These are phyloP conservation scores for Hydractinia echinata DNA, from an alignment of 30 jellyfish, hydroid and myxozoan genomes.

Conservation along the genomic window DNA sequence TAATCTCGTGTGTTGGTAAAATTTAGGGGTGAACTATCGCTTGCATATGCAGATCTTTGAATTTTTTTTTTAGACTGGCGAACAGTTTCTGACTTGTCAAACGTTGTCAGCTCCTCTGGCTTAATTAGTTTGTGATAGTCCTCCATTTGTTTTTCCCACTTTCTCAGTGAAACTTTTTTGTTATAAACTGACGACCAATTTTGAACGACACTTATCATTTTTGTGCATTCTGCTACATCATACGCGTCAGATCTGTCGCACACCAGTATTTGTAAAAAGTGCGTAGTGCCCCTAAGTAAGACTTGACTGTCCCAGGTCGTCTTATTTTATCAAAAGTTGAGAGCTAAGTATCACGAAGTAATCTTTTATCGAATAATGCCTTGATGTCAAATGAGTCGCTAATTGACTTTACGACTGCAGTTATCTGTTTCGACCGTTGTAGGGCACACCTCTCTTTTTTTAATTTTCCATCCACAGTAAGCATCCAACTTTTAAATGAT, in stretches of 20 bases:
- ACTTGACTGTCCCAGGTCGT: slow-evolving; percentile 35
- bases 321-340: not conserved
- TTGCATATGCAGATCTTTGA: no score
- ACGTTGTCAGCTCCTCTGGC: not conserved
- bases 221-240: no score
- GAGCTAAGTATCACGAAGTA: slow-evolving; percentile 1
- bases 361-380: slow-evolving; percentile 3
- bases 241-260: no score
- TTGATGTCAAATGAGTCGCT: not conserved
- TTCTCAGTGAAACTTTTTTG: not conserved
- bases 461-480: slow-evolving; percentile 16
- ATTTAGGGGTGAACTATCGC: no score
- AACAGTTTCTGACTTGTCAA: slow-evolving; percentile 6
- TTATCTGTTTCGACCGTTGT: slow-evolving; percentile 17
- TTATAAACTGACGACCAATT: not conserved
- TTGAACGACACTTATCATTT: no score
- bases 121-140: not conserved
- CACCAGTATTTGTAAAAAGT: no score
- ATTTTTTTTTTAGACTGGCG: not conserved
- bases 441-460: slow-evolving; percentile 10
- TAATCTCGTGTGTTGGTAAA: no score
- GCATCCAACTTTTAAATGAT: slow-evolving; percentile 19
- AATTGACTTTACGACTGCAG: not conserved
- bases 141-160: not conserved
- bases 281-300: no score